Conservation (phyloP, 2,113 vertebrate species). For the Aegotheles bennettii region DNA sequence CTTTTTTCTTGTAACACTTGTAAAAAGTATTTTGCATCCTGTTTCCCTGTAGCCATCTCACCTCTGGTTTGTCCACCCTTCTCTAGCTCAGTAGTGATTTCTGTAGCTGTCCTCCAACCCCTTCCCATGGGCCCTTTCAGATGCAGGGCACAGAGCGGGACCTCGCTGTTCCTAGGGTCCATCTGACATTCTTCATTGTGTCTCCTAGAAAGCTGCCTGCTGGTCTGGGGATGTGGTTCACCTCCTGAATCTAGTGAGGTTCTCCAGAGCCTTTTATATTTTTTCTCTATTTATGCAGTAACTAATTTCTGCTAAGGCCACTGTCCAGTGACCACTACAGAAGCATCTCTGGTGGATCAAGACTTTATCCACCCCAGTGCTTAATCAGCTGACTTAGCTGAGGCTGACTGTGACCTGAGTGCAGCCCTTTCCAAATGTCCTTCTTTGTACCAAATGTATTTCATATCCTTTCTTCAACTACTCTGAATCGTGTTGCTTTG, state of each 20-base stretch:
- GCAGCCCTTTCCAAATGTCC: not conserved
- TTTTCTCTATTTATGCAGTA: not conserved
- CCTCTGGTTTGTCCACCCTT: not conserved
- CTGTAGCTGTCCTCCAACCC: not conserved
- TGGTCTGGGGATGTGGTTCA: not conserved
- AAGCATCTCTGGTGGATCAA: not conserved
- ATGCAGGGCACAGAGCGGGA: not conserved
- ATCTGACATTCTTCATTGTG: not conserved
- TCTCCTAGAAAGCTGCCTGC: not conserved
- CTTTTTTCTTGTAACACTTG: not conserved
- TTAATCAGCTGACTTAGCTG: not conserved
- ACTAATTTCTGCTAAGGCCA: not conserved
- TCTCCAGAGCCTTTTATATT: not conserved
- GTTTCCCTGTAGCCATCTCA: not conserved
- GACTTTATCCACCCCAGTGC: not conserved
- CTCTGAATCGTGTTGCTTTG: not conserved
- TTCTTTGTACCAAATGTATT: not conserved
- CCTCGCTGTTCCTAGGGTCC: not conserved
- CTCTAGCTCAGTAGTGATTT: not conserved
- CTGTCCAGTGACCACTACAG: not conserved
- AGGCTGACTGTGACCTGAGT: not conserved
- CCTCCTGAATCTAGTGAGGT: not conserved
- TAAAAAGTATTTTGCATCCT: not conserved
- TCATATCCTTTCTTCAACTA: not conserved
- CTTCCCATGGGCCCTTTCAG: not conserved